These are phyloP conservation scores for Polia nebulosa DNA, from an alignment of 2,888 invertebrate species.

Conservation along the genomic window DNA sequence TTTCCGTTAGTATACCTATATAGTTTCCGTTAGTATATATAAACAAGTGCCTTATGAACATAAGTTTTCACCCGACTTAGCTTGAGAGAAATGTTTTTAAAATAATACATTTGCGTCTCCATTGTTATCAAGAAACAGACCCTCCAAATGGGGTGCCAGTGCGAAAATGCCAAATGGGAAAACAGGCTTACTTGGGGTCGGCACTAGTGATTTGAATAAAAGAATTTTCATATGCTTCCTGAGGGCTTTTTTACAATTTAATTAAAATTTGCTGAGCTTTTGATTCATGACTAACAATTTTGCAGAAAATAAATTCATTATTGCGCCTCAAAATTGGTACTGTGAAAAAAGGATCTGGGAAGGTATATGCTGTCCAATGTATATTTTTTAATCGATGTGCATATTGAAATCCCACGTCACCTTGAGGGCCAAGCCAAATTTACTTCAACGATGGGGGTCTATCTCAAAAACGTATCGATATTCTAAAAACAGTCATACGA, in stretches of 20 bases:
- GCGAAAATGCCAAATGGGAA: conserved; percentile 36
- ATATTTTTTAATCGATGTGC: too few relatives aligned
- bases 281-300: conserved; percentile 20
- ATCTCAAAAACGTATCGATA: too few relatives aligned
- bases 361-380: too few relatives aligned
- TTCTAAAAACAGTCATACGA: too few relatives aligned
- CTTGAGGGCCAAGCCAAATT: too few relatives aligned
- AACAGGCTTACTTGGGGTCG: conserved; percentile 29
- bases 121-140: conserved; percentile 39
- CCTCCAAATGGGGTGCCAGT: conserved; percentile 26
- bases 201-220: conserved; percentile 26
- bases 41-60: conserved; percentile 1
- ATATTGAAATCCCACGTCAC: too few relatives aligned
- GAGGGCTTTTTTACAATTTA: conserved; percentile 16
- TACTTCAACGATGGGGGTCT: too few relatives aligned
- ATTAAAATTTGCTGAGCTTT: conserved; percentile 32
- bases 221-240: not conserved
- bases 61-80: not conserved
- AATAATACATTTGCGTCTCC: conserved; percentile 36
- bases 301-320: conserved; percentile 1
- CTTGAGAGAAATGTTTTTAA: conserved; percentile 19
- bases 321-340: not conserved
- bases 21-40: too few relatives aligned
- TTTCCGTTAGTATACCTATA: too few relatives aligned
- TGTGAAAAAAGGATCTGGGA: too few relatives aligned